A percentile compares a stretch with the other conserved stretches of the same genome.
Evolutionary conservation across 2,888 invertebrate genomes (phyloP).

Genomic region (Heliconius charithonia): DNA sequence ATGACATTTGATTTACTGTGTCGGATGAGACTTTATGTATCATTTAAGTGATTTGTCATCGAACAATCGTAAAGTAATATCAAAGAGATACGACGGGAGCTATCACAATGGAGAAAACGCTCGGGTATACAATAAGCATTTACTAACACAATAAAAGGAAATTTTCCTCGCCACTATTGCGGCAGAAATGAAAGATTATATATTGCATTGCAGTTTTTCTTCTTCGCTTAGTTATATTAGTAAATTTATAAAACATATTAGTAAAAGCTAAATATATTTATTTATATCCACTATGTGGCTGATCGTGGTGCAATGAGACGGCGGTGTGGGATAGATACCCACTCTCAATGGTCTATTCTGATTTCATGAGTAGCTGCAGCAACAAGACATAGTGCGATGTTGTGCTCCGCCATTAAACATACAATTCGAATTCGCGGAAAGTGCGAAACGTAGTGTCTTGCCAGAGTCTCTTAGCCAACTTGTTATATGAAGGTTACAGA

Average conservation of each 20-base stretch:
- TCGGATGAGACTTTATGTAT: conserved; percentile 65
- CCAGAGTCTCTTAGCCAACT: too few relatives aligned
- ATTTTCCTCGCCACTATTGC: conserved; percentile 47
- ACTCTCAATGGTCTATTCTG: too few relatives aligned
- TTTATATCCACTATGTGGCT: not conserved
- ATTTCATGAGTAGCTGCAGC: too few relatives aligned
- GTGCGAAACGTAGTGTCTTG: too few relatives aligned
- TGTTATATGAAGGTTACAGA: too few relatives aligned
- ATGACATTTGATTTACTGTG: conserved; percentile 45
- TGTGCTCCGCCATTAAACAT: too few relatives aligned
- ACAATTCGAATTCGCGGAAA: too few relatives aligned
- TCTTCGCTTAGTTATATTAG: not conserved
- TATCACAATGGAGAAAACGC: conserved; percentile 71
- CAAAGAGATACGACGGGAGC: conserved; percentile 61
- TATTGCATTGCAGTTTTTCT: conserved; percentile 10
- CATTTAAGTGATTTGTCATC: conserved; percentile 74
- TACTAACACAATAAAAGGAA: conserved; percentile 78
- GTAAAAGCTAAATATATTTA: not conserved
- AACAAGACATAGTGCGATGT: too few relatives aligned
- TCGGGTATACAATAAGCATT: conserved; percentile 77
- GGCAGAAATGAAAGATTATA: conserved; percentile 39
- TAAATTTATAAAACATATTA: not conserved
- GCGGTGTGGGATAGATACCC: too few relatives aligned
- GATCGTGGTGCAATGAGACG: too few relatives aligned
- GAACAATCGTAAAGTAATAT: conserved; percentile 70